These are phyloP conservation scores for Morone saxatilis DNA, from an alignment of 2,113 vertebrate species.

Conservation along the genomic window DNA sequence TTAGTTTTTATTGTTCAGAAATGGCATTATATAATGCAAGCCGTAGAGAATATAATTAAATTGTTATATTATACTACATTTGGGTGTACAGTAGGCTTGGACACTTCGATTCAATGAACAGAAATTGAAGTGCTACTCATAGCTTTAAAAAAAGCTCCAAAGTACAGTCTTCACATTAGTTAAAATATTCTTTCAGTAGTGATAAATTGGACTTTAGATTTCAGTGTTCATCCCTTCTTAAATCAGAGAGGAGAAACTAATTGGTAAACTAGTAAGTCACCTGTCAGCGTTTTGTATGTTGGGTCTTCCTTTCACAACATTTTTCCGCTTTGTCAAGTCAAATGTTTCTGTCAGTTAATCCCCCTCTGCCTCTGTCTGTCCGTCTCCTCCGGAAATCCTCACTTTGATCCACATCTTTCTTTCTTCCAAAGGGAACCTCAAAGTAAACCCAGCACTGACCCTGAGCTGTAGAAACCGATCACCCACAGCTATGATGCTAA, in stretches of 20 bases:
- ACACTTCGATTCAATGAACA: too few relatives aligned
- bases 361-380: conserved; percentile 14
- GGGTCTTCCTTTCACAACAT: conserved; percentile 6
- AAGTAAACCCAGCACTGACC: conserved; percentile 66
- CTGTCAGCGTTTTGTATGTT: not conserved
- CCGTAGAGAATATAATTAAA: too few relatives aligned
- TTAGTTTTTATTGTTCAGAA: not conserved
- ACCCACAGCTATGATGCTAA: conserved; percentile 74
- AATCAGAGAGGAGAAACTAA: conserved; percentile 11
- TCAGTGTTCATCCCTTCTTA: not conserved
- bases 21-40: not conserved
- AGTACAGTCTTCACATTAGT: too few relatives aligned
- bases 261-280: conserved; percentile 13
- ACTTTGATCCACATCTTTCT: conserved; percentile 39
- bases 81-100: too few relatives aligned
- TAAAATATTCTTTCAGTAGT: not conserved
- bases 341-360: conserved; percentile 31
- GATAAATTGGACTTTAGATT: not conserved
- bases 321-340: conserved; percentile 42
- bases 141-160: too few relatives aligned
- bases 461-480: conserved; percentile 63
- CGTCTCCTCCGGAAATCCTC: conserved; percentile 11
- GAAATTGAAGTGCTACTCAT: too few relatives aligned
- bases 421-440: conserved; percentile 11
- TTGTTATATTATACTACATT: too few relatives aligned